These are phyloP conservation scores for Thymelicus sylvestris DNA, from an alignment of 2,888 invertebrate genomes.

Conservation along the genomic window DNA sequence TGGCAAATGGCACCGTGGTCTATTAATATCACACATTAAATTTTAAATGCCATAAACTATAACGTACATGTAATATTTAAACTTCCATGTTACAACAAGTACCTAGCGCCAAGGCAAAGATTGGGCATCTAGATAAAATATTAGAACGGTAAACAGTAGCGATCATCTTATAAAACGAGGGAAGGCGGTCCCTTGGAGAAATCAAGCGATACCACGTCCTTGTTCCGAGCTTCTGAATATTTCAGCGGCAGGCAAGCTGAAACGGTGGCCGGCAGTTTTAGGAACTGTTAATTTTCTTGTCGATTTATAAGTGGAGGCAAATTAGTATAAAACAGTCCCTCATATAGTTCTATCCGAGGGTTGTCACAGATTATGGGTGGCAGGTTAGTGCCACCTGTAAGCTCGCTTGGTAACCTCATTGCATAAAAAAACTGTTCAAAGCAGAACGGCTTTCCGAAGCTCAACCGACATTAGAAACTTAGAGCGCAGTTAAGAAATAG, in stretches of 20 bases:
- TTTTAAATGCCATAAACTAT: too few species aligned
- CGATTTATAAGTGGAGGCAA: background rate
- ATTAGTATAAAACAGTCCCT: background rate
- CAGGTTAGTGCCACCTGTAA: too few species aligned
- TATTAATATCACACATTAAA: too few species aligned
- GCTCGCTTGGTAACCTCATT: too few species aligned
- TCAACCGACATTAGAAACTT: too few species aligned
- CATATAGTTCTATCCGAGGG: too few species aligned
- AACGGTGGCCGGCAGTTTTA: background rate
- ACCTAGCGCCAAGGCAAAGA: slow-evolving; percentile 19
- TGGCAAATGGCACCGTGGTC: too few species aligned
- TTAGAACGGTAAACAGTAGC: slow-evolving; percentile 36
- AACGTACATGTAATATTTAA: background rate
- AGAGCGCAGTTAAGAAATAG: too few species aligned
- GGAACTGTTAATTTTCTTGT: background rate
- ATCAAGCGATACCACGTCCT: slow-evolving; percentile 42
- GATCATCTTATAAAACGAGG: slow-evolving; percentile 36
- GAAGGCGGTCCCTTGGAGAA: slow-evolving; percentile 43
- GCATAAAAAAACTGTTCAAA: too few species aligned
- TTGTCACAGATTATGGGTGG: too few species aligned
- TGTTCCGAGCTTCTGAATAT: slow-evolving; percentile 43
- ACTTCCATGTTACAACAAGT: background rate
- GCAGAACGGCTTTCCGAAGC: too few species aligned
- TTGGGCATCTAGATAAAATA: slow-evolving; percentile 37
- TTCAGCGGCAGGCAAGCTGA: slow-evolving; percentile 37